phyloP scores from a whole-genome alignment of 2,113 vertebrate genomes.

The Pimephales promelas region DNA sequence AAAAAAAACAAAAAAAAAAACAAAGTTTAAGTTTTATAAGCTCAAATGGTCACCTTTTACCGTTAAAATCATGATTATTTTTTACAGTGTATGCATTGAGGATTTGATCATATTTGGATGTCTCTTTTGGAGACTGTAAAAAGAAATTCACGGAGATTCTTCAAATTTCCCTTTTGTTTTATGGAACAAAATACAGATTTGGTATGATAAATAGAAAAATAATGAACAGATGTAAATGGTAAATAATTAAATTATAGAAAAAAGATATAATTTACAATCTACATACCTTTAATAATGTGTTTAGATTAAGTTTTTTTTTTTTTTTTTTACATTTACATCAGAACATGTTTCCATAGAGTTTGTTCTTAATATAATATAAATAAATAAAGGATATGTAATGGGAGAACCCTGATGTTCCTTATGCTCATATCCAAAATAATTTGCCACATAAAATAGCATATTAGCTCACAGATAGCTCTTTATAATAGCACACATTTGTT shows the following conservation, averaged over 20 bases:
- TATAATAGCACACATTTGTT: constrained; percentile 53
- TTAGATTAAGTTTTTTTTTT: too few species aligned
- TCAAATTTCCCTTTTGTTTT: background rate
- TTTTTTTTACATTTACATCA: too few species aligned
- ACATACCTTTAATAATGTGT: too few species aligned
- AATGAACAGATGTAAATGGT: too few species aligned
- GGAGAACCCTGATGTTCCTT: constrained; percentile 59
- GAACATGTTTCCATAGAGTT: background rate
- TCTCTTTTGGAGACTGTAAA: background rate
- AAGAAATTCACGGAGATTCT: background rate
- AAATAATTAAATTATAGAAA: too few species aligned
- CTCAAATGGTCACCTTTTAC: too few species aligned
- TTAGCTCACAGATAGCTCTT: constrained; percentile 63
- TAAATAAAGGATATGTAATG: constrained; percentile 36
- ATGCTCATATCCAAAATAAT: constrained; percentile 67
- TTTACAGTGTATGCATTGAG: background rate
- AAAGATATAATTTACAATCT: too few species aligned
- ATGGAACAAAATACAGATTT: background rate
- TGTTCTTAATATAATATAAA: constrained; percentile 40
- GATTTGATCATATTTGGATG: background rate
- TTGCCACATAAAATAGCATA: constrained; percentile 65
- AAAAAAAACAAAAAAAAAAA: too few species aligned
- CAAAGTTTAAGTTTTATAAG: too few species aligned
- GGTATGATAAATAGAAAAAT: background rate
- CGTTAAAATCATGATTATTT: too few species aligned